A percentile compares a stretch with the other conserved stretches of the same genome.
These are phyloP conservation scores for Solenopsis fugax DNA, from an alignment of 1,140 invertebrate genomes.

Conservation along the genomic window DNA sequence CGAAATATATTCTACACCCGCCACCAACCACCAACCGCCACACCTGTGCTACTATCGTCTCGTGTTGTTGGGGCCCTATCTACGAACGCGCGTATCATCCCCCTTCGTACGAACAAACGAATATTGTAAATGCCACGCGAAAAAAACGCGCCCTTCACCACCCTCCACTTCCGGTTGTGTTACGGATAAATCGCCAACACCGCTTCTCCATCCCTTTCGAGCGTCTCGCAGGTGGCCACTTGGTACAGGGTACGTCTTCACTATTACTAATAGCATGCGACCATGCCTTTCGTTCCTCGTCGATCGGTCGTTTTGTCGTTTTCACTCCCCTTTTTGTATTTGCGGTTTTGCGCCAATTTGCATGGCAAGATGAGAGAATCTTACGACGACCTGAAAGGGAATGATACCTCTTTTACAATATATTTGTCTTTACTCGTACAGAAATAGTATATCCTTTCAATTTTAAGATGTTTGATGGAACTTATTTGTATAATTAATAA, in stretches of 20 bases:
- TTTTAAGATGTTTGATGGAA: background rate
- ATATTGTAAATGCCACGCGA: conserved; percentile 52
- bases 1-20: conserved; percentile 76
- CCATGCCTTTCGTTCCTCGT: conserved; percentile 41
- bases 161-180: conserved; percentile 71
- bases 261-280: conserved; percentile 87
- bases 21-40: conserved; percentile 77
- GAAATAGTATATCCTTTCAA: background rate
- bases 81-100: conserved; percentile 73
- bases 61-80: conserved; percentile 68
- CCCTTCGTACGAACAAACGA: conserved; percentile 64
- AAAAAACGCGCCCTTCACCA: conserved; percentile 73
- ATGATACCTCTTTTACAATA: background rate
- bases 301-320: conserved; percentile 15
- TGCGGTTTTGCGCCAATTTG: conserved; percentile 13
- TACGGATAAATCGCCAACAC: conserved; percentile 79
- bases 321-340: conserved; percentile 32
- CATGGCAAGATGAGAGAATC: conserved; percentile 23
- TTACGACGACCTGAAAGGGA: background rate
- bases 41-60: conserved; percentile 75
- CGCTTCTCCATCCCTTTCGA: conserved; percentile 84
- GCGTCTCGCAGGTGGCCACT: conserved; percentile 90
- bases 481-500: background rate
- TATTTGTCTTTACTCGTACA: background rate
- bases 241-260: conserved; percentile 93